Conservation (phyloP, 1,140 invertebrate species). For the Drosophila mojavensis region DNA sequence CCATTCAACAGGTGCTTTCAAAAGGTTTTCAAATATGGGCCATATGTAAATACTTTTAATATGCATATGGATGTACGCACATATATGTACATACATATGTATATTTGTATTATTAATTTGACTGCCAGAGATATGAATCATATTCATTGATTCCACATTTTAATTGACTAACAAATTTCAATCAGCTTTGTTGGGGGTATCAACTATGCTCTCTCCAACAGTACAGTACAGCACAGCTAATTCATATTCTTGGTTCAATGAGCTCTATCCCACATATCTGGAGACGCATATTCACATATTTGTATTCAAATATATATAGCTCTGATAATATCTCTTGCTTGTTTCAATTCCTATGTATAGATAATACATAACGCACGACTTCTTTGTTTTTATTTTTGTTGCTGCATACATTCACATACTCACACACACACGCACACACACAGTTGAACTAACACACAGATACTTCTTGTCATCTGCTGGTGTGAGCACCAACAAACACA, state of each 20-base stretch:
- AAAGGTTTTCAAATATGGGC: not conserved
- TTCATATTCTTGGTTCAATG: not conserved
- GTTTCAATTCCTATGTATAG: not conserved
- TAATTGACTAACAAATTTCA: slow-evolving; percentile 26
- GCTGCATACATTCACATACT: slow-evolving; percentile 3
- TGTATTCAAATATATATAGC: not conserved
- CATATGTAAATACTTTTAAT: not conserved
- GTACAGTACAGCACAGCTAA: not conserved
- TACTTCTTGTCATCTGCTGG: slow-evolving; percentile 32
- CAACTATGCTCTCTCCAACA: not conserved
- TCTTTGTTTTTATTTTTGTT: slow-evolving; percentile 40
- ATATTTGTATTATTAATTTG: slow-evolving; percentile 1
- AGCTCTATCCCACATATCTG: not conserved
- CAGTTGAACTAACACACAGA: slow-evolving; percentile 11
- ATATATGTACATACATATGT: not conserved
- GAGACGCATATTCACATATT: not conserved
- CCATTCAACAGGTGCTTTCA: slow-evolving; percentile 35
- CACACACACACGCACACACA: slow-evolving; percentile 1
- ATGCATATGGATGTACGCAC: too few species aligned
- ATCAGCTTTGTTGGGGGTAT: not conserved
- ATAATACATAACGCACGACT: not conserved
- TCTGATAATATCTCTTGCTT: slow-evolving; percentile 13
- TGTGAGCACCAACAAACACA: slow-evolving; percentile 23
- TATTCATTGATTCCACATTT: slow-evolving; percentile 9
- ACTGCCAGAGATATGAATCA: not conserved